A percentile compares a stretch with the other conserved stretches of the same genome.
phyloP scores from a whole-genome alignment of 2,888 invertebrate genomes.

The Eretmocerus hayati region DNA sequence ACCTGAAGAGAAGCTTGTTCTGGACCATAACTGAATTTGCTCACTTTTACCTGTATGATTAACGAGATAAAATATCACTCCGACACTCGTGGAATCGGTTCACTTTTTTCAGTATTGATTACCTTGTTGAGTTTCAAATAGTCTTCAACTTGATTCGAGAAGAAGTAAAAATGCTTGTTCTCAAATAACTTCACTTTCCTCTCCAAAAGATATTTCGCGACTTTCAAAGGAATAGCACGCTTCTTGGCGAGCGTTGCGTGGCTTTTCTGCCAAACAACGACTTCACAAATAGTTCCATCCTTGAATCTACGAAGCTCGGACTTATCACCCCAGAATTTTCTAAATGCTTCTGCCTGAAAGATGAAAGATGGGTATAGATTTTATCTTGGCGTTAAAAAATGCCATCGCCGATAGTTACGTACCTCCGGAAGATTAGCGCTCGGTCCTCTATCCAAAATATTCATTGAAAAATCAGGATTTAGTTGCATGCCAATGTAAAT shows the following conservation, averaged over 20 bases:
- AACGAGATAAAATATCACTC: too few species aligned
- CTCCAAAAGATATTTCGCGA: constrained; percentile 59
- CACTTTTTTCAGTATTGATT: too few species aligned
- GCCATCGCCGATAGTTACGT: constrained; percentile 58
- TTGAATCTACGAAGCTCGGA: constrained; percentile 85
- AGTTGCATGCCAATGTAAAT: constrained; percentile 52
- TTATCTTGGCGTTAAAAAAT: too few species aligned
- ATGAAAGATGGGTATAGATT: too few species aligned
- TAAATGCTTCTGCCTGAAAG: constrained; percentile 50
- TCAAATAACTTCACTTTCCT: constrained; percentile 48
- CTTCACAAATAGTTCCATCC: constrained; percentile 85
- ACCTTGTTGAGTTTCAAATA: constrained; percentile 50
- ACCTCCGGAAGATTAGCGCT: constrained; percentile 69
- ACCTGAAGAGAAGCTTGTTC: constrained; percentile 62
- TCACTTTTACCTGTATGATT: constrained; percentile 40
- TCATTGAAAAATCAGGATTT: constrained; percentile 62
- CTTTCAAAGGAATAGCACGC: constrained; percentile 62
- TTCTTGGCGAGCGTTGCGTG: constrained; percentile 55
- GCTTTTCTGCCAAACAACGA: constrained; percentile 71
- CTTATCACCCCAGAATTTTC: constrained; percentile 82
- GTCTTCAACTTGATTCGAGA: constrained; percentile 62
- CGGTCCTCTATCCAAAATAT: constrained; percentile 75
- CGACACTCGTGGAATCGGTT: too few species aligned
- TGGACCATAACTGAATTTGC: constrained; percentile 52
- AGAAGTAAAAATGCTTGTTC: constrained; percentile 48